Evolutionary conservation across 2,888 invertebrate species (phyloP), one percentile per base, ranked within the genome.

Genomic region (Megamerina dolium): DNA sequence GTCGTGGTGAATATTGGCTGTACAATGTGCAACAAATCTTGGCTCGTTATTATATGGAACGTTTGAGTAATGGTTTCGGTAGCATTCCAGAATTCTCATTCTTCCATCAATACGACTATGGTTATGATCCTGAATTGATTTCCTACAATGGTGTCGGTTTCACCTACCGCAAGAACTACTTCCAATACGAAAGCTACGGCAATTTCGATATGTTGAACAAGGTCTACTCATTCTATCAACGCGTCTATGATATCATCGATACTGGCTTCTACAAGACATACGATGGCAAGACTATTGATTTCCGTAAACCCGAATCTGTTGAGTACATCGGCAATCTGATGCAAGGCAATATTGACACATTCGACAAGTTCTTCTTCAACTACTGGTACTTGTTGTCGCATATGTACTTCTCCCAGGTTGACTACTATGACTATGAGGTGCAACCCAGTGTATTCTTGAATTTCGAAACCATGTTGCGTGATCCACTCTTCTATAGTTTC

Each of bases 401-500:
- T 41, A 60, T 64, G 59, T 64, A 61, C 50, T 55, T 64, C 31
- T 54, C 55, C 32, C 57, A 59, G 43, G 61, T 57, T 2, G 52
- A 63, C 36, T 58, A 54, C 51, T 33, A 50, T n/a, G 56, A 61
- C 34, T 39, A 23, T 20, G 54, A 59, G 37, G 59, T 61, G 8
- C 55, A 52, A 52, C 58, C 83, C n/a, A 74, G 79, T 9, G 73
- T 79, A 2, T 68, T 83, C 51, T 79, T 83, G 56, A 73, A 75
- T 50, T 80, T 77, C 59, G 77, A 78, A 58, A 82, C 84, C 5
- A 77, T 80, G 55, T 69, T 83, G 51, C 81, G 85, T 50, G 86
- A 87, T 62, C 86, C 86, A 17, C 75, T 81, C 34, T 85, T 83
- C 76, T 87, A 81, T 66, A 77, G 78, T 52, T 70, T 85, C 46